A percentile compares a stretch with the other conserved stretches of the same genome.
Evolutionary conservation across 2,888 invertebrate genomes (phyloP).

Genomic region (Eudemis profundana): DNA sequence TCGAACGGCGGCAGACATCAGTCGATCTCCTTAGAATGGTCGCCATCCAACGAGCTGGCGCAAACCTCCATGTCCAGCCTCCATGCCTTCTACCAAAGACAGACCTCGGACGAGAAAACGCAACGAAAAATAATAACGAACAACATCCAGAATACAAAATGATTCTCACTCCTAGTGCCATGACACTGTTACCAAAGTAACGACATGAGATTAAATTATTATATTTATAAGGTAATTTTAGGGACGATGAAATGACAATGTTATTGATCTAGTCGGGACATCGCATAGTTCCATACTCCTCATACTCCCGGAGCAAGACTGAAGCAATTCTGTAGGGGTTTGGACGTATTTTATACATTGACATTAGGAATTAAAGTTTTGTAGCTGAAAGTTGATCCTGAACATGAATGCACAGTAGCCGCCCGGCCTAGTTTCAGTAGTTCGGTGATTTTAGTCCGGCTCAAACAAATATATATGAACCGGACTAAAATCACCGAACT

Average conservation of each 20-base stretch:
- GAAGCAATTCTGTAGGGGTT: constrained; percentile 48
- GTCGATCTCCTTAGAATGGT: constrained; percentile 91
- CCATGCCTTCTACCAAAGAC: constrained; percentile 91
- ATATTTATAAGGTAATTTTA: constrained; percentile 51
- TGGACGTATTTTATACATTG: constrained; percentile 9
- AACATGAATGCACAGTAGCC: no score
- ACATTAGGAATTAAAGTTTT: constrained; percentile 12
- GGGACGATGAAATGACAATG: constrained; percentile 59
- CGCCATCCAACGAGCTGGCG: constrained; percentile 89
- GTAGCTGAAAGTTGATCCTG: constrained; percentile 7
- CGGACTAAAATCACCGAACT: no score
- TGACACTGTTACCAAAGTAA: constrained; percentile 81
- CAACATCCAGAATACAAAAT: constrained; percentile 61
- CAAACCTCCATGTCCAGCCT: constrained; percentile 92
- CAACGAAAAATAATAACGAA: constrained; percentile 73
- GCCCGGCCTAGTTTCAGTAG: no score
- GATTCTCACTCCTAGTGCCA: constrained; percentile 72
- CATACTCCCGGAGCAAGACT: constrained; percentile 65
- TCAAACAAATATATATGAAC: no score
- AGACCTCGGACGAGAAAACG: constrained; percentile 81
- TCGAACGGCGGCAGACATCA: constrained; percentile 84
- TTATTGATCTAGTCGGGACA: constrained; percentile 72
- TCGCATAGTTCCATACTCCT: constrained; percentile 61
- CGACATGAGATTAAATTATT: constrained; percentile 68
- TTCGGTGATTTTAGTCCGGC: no score